A percentile compares a stretch with the other conserved stretches of the same genome.
Evolutionary conservation across 2,113 vertebrate species (phyloP).

Genomic region (Cyanoramphus novaezelandiae): DNA sequence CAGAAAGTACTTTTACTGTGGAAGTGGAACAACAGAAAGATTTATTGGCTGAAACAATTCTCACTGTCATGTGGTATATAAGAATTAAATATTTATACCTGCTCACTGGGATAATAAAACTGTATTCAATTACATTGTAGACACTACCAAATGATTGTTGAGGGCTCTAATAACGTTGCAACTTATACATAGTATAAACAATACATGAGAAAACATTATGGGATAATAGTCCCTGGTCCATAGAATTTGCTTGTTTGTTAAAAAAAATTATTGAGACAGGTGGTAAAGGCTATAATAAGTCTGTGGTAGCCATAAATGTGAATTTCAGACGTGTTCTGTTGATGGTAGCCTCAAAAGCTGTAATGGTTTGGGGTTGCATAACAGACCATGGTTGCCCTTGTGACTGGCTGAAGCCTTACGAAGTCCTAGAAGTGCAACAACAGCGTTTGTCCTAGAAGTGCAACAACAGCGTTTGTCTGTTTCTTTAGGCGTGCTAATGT

Average conservation of each 20-base stretch:
- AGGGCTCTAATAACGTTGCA: conserved; percentile 62
- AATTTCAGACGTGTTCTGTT: neutral
- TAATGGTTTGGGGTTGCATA: neutral
- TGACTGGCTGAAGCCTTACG: neutral
- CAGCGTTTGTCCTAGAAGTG: neutral
- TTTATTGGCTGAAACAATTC: conserved; percentile 47
- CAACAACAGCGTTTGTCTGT: neutral
- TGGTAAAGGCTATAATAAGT: neutral
- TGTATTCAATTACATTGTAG: conserved; percentile 66
- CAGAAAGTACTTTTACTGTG: neutral
- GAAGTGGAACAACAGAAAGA: conserved; percentile 19
- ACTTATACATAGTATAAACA: conserved; percentile 69
- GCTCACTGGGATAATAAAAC: conserved; percentile 68
- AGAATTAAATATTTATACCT: conserved; percentile 76
- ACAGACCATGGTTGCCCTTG: neutral
- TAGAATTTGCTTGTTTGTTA: conserved; percentile 47
- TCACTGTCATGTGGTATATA: conserved; percentile 36
- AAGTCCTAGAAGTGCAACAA: neutral
- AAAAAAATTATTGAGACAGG: neutral
- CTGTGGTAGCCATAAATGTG: neutral
- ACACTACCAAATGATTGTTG: conserved; percentile 62
- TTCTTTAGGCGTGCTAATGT: neutral
- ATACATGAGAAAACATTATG: conserved; percentile 40
- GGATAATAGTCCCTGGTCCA: conserved; percentile 39
- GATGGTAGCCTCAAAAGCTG: neutral